Evolutionary conservation across 2,113 vertebrate species (phyloP), one percentile per base, ranked within the genome.

Genomic region (Scophthalmus maximus): DNA sequence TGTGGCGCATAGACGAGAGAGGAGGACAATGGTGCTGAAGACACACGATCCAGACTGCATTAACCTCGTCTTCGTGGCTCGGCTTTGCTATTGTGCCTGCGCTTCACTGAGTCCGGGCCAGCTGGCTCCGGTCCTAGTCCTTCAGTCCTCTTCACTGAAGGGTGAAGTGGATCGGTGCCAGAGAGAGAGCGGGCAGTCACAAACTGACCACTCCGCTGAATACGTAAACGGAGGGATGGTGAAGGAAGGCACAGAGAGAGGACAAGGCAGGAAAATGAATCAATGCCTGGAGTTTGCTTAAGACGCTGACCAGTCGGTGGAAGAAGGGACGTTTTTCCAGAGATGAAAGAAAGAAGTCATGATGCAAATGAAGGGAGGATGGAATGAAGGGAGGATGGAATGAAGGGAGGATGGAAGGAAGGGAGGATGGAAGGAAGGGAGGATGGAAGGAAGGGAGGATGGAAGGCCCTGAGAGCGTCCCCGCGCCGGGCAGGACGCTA

Each of bases 81-180:
- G 56, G 63, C 80, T 81, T 73, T 64, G 42, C 70, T 68, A 67
- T 87, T 88, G 67, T 89, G 88, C 74, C 72, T 69, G 18, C 34
- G 71, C 58, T 50, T 27, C 40, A 56, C 52, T 80, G 78, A 83
- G 57, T 29, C 52, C 12, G 22, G 51, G 81, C 89, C 90, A 92
- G 74, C 88, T 92, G 91, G 92, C 88, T 76, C 68, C 1, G 2
- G 52, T 76, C 87, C 88, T 79, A 64, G 80, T 73, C 61, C 82
- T 82, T 82, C 80, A 84, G 84, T 75, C 70, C 82, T 88, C 88
- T 86, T 79, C 85, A 82, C 36, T 76, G 73, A 47, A 84, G 64
- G 69, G 49, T 40, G 20, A 67, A 29, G 69, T 82, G 85, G 85
- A 88, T 58, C 44, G 0, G 47, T 22, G 87, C 87, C 88, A 89